Conservation (phyloP, 2,888 invertebrate genomes). For the Macaria notata region DNA sequence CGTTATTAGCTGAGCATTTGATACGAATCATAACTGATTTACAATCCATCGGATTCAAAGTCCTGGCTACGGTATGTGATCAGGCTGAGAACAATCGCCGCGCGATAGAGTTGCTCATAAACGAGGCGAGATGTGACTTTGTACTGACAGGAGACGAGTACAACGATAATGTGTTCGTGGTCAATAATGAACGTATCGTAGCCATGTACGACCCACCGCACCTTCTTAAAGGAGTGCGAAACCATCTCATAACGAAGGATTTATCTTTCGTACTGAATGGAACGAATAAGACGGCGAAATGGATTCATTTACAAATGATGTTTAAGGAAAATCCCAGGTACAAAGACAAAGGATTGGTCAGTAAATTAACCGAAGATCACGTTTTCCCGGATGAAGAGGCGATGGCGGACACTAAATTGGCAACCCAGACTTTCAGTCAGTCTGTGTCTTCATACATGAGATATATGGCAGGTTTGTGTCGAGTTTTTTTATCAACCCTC, state of each 20-base stretch:
- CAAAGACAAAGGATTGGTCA: background rate
- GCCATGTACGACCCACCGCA: constrained; percentile 2
- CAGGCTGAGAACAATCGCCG: background rate
- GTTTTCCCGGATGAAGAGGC: background rate
- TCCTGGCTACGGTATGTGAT: constrained; percentile 8
- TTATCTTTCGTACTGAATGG: background rate
- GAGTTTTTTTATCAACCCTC: background rate
- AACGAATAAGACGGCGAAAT: background rate
- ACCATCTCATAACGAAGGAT: constrained; percentile 2
- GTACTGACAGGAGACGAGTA: background rate
- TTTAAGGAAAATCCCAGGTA: background rate
- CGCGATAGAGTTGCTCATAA: constrained; percentile 2
- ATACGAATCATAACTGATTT: constrained; percentile 3
- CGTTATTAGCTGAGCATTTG: background rate
- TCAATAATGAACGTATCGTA: constrained; percentile 1
- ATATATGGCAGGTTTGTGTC: constrained; percentile 5
- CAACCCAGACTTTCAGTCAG: constrained; percentile 3
- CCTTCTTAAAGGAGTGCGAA: constrained; percentile 2
- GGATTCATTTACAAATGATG: constrained; percentile 5
- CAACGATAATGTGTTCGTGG: background rate
- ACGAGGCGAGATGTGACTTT: background rate
- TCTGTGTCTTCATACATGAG: background rate
- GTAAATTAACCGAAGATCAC: background rate
- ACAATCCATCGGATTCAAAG: constrained; percentile 2
- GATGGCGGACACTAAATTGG: background rate